phyloP scores from a whole-genome alignment of 2,888 invertebrate genomes.

The Lasioglossum vierecki region DNA sequence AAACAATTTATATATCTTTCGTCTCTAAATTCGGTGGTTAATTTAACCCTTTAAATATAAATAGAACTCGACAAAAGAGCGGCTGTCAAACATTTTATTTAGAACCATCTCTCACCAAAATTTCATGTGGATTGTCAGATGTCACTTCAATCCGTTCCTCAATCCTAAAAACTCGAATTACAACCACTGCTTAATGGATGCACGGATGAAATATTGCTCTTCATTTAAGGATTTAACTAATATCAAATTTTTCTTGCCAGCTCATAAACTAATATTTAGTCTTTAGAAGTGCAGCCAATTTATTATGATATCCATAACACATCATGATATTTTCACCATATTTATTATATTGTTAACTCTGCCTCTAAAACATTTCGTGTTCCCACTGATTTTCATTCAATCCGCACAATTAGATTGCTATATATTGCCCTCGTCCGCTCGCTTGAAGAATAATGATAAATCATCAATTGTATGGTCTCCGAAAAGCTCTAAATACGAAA shows the following conservation, averaged over 20 bases:
- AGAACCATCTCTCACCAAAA: background rate
- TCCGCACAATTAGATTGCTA: too few species aligned
- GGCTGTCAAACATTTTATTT: background rate
- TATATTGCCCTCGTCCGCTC: too few species aligned
- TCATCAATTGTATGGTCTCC: too few species aligned
- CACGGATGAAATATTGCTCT: background rate
- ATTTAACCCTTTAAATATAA: background rate
- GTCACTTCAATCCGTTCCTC: background rate
- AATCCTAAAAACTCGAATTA: background rate
- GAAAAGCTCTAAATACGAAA: too few species aligned
- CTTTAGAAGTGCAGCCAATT: background rate
- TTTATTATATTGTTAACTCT: too few species aligned
- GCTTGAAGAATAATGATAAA: too few species aligned
- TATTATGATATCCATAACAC: background rate
- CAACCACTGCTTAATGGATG: background rate
- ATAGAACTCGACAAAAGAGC: background rate
- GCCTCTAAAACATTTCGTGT: too few species aligned
- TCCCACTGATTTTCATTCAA: too few species aligned
- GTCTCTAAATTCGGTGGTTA: too few species aligned
- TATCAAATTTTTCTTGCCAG: too few species aligned
- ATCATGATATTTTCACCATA: background rate
- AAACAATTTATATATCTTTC: background rate
- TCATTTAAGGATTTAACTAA: background rate
- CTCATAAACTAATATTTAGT: background rate
- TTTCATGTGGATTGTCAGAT: background rate